These are phyloP conservation scores for Drosophila kambysellisi DNA, from an alignment of 2,888 invertebrate genomes.

Conservation along the genomic window DNA sequence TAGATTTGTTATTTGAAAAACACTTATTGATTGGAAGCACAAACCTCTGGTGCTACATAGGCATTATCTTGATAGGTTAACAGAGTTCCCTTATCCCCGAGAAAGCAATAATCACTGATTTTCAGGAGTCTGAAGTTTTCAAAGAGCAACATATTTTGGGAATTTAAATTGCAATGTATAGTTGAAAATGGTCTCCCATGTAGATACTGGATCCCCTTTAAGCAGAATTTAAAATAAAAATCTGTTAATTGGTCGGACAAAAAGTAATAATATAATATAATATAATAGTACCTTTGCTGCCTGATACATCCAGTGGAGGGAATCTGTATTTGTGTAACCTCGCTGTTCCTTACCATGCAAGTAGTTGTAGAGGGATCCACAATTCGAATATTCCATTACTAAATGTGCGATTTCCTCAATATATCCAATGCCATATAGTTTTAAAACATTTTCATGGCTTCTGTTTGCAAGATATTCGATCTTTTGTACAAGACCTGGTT, in stretches of 20 bases:
- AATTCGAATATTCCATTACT: slow-evolving; percentile 8
- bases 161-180: slow-evolving; percentile 1
- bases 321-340: background rate
- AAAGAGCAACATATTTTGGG: slow-evolving; percentile 7
- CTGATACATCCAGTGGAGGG: slow-evolving; percentile 15
- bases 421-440: background rate
- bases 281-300: slow-evolving; percentile 3
- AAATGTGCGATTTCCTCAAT: background rate
- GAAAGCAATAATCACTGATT: slow-evolving; percentile 3
- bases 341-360: slow-evolving; percentile 6
- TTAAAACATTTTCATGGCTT: background rate
- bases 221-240: background rate
- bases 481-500: background rate
- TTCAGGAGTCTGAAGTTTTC: slow-evolving; percentile 7
- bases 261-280: background rate
- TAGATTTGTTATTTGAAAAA: background rate
- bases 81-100: background rate
- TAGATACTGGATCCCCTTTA: background rate
- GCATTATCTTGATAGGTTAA: background rate
- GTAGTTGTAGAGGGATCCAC: slow-evolving; percentile 11
- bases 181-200: too few species aligned
- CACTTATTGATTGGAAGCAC: background rate
- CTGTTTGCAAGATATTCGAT: background rate
- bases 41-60: slow-evolving; percentile 15
- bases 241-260: background rate